phyloP scores from a whole-genome alignment of 2,888 invertebrate genomes.

The Temnothorax unifasciatus region DNA sequence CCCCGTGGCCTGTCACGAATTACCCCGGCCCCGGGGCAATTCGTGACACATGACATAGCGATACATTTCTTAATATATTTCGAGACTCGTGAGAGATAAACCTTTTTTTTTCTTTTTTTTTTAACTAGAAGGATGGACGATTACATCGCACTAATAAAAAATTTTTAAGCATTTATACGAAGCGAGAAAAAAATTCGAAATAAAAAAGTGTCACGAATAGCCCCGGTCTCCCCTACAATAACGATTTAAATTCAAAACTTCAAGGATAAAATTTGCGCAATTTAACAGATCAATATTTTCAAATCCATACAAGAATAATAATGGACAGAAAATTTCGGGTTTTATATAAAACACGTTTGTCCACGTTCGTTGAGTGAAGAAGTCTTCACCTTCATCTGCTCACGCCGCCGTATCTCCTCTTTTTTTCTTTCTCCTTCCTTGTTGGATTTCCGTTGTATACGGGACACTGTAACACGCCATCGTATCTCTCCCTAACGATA shows the following conservation, averaged over 20 bases:
- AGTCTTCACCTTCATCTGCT: slow-evolving; percentile 7
- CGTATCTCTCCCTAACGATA: neutral
- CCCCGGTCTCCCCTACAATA: too few species aligned
- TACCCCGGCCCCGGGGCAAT: too few species aligned
- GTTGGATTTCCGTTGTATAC: neutral
- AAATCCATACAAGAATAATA: neutral
- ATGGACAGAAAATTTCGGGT: neutral
- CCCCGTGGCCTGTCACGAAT: too few species aligned
- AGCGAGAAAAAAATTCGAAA: too few species aligned
- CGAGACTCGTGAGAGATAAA: too few species aligned
- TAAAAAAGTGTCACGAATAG: too few species aligned
- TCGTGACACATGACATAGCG: too few species aligned
- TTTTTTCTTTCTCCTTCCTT: neutral
- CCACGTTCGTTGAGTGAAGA: neutral
- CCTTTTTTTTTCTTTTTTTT: too few species aligned
- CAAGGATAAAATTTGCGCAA: neutral
- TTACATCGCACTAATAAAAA: too few species aligned
- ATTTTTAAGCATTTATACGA: too few species aligned
- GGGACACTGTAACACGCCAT: neutral
- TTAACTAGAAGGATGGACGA: too few species aligned
- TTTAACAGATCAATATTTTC: neutral
- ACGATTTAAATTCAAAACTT: neutral
- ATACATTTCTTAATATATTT: too few species aligned
- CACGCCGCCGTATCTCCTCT: slow-evolving; percentile 22
- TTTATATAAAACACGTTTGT: neutral